These are phyloP conservation scores for Helobdella robusta DNA, from an alignment of 2,888 invertebrate genomes.

Conservation along the genomic window DNA sequence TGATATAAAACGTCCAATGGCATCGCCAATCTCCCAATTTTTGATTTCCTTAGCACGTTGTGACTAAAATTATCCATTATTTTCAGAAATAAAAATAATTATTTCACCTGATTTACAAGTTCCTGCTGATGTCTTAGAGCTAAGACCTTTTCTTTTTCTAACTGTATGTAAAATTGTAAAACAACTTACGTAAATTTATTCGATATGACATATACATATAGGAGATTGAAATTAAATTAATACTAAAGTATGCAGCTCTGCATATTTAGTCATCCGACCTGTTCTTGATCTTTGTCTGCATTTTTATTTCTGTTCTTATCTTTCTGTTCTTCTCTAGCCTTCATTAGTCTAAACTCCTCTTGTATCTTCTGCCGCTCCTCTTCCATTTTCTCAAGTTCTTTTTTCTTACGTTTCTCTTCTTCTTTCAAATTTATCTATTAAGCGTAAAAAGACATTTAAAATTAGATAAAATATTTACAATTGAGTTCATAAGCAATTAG, in stretches of 20 bases:
- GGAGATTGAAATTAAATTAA: no score
- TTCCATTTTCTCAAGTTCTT: neutral
- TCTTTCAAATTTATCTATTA: neutral
- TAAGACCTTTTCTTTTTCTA: slow-evolving; percentile 7
- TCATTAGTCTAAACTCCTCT: no score
- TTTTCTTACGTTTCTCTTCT: slow-evolving; percentile 1
- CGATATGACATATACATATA: no score
- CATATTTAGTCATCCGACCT: neutral
- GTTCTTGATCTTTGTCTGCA: neutral
- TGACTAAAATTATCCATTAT: no score
- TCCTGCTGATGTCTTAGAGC: slow-evolving; percentile 2
- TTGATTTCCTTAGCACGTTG: no score
- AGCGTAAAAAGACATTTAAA: neutral
- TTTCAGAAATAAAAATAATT: no score
- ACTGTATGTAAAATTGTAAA: neutral
- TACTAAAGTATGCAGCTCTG: no score
- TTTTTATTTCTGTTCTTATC: neutral
- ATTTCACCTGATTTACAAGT: neutral
- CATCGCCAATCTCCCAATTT: no score
- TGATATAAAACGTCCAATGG: no score
- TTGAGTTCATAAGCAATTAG: neutral
- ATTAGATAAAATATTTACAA: neutral
- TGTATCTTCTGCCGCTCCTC: slow-evolving; percentile 9
- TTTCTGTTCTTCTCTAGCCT: slow-evolving; percentile 7
- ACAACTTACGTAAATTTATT: no score